Percentiles rank a stretch among this genome's conserved stretches.
These are phyloP conservation scores for Myodes glareolus DNA, from an alignment of 2,113 vertebrate species.

Conservation along the genomic window DNA sequence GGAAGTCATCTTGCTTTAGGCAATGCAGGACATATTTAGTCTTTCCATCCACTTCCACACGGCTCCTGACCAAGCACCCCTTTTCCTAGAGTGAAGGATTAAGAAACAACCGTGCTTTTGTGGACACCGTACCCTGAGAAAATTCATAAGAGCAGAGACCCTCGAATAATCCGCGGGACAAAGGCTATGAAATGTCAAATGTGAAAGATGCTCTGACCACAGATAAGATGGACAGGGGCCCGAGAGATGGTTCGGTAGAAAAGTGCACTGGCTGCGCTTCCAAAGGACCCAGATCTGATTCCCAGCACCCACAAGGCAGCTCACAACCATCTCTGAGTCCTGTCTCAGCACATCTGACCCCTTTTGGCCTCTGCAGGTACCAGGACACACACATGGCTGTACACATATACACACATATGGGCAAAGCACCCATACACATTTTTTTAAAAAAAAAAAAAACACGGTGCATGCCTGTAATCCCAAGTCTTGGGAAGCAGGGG, in stretches of 20 bases:
- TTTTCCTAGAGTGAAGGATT: conserved; percentile 1
- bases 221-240: neutral
- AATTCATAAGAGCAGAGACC: neutral
- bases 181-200: neutral
- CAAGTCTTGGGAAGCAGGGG: neutral
- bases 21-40: neutral
- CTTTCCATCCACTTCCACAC: neutral
- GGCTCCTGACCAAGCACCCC: neutral
- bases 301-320: neutral
- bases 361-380: neutral
- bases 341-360: too few relatives aligned
- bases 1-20: neutral
- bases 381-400: neutral
- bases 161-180: neutral
- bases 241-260: neutral
- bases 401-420: neutral
- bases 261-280: neutral
- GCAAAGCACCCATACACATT: neutral
- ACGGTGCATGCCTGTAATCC: neutral
- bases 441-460: neutral
- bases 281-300: neutral
- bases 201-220: neutral
- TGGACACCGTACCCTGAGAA: neutral
- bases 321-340: neutral
- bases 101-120: neutral